Conservation (phyloP, 2,888 invertebrate species). For the Lysandra bellargus region DNA sequence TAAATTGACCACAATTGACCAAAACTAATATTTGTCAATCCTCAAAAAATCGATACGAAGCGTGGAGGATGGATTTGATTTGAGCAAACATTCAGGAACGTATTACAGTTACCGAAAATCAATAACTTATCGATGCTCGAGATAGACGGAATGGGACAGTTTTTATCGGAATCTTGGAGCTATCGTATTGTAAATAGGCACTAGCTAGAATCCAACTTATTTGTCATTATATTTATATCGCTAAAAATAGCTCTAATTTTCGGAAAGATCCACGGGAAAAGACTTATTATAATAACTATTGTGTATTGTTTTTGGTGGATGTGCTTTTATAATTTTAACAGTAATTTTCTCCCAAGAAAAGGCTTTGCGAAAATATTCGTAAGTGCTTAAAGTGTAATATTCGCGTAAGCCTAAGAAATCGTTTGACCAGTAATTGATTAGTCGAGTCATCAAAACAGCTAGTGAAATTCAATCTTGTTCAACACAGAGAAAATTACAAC, state of each 20-base stretch:
- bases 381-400: no score
- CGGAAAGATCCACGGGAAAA: not conserved
- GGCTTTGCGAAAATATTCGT: no score
- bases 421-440: not conserved
- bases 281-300: no score
- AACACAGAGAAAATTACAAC: constrained; percentile 1
- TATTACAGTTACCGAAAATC: constrained; percentile 48
- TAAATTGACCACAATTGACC: constrained; percentile 61
- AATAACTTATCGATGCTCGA: constrained; percentile 40
- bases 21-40: constrained; percentile 58
- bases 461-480: not conserved
- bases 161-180: constrained; percentile 35
- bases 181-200: not conserved
- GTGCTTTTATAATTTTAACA: no score
- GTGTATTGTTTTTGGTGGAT: no score
- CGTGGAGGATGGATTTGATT: constrained; percentile 57
- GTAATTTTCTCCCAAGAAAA: no score
- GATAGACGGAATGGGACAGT: constrained; percentile 41
- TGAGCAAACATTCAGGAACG: constrained; percentile 56
- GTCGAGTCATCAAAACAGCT: not conserved
- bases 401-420: not conserved
- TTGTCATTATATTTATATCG: not conserved
- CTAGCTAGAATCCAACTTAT: not conserved
- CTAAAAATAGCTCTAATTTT: not conserved
- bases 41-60: constrained; percentile 52